Conservation (phyloP, 2,797 vertebrate genomes). For the Ara ararauna region DNA sequence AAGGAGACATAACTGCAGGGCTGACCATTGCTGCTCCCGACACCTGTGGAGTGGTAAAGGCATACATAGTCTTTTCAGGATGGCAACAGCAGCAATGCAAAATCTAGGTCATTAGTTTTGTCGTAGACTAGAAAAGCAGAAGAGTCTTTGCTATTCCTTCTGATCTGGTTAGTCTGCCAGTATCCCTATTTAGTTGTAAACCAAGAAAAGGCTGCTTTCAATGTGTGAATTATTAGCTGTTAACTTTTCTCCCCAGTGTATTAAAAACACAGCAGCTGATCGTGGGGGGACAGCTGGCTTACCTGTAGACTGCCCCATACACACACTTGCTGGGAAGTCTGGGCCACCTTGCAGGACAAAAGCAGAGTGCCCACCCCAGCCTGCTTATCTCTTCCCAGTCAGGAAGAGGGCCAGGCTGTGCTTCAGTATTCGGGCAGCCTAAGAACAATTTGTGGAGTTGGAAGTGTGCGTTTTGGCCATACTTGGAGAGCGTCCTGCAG, state of each 20-base stretch:
- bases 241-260: not conserved
- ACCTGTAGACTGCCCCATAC: not conserved
- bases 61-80: not conserved
- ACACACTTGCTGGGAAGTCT: not conserved
- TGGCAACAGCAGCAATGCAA: not conserved
- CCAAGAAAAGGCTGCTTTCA: not conserved
- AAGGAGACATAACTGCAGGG: accelerated
- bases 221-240: not conserved
- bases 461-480: not conserved
- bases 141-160: not conserved
- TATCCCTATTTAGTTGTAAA: not conserved
- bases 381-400: not conserved
- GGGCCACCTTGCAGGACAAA: not conserved
- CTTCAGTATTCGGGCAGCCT: not conserved
- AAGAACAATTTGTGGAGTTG: not conserved
- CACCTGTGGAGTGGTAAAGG: not conserved
- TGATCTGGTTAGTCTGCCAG: not conserved
- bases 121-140: not conserved
- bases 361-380: not conserved
- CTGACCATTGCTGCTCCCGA: not conserved
- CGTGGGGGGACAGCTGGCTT: not conserved
- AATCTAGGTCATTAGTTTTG: not conserved
- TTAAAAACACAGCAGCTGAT: not conserved
- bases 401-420: not conserved
- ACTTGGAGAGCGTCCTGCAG: not conserved